Conservation (phyloP, 2,797 vertebrate species). For the Danio kyathit region DNA sequence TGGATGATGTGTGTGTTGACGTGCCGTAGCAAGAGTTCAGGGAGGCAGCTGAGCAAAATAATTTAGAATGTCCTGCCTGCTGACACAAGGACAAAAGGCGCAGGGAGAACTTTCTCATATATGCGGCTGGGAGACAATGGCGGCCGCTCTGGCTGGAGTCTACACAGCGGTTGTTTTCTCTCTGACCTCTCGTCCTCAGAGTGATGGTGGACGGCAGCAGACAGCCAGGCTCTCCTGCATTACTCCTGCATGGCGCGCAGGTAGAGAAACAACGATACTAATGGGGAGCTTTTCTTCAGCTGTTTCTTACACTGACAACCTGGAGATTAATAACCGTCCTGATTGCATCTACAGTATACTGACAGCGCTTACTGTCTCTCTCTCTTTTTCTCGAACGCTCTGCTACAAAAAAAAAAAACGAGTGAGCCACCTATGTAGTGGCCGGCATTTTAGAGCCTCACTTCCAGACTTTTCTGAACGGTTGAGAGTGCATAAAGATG, state of each 20-base stretch:
- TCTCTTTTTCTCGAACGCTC: neutral
- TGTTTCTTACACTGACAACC: conserved; percentile 49
- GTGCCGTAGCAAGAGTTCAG: conserved; percentile 85
- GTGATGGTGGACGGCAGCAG: conserved; percentile 66
- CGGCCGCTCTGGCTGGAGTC: conserved; percentile 78
- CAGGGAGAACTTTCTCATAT: conserved; percentile 79
- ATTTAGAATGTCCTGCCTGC: conserved; percentile 86
- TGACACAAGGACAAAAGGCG: conserved; percentile 86
- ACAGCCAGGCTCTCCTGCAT: conserved; percentile 61
- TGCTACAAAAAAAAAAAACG: too few relatives aligned
- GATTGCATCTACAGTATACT: conserved; percentile 54
- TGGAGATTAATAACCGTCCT: conserved; percentile 61
- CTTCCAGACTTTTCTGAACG: too few relatives aligned
- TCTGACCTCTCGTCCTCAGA: conserved; percentile 78
- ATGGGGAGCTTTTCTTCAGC: conserved; percentile 52
- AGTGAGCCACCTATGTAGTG: neutral
- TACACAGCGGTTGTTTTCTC: conserved; percentile 80
- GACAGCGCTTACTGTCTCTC: conserved; percentile 27
- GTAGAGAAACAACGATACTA: conserved; percentile 57
- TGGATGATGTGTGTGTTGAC: conserved; percentile 82
- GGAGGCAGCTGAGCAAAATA: conserved; percentile 87
- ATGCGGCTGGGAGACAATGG: conserved; percentile 79
- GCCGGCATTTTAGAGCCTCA: neutral
- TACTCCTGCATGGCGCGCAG: conserved; percentile 55
- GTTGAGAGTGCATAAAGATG: too few relatives aligned